phyloP scores from a whole-genome alignment of 1,140 invertebrate species.

The Camponotus pennsylvanicus region DNA sequence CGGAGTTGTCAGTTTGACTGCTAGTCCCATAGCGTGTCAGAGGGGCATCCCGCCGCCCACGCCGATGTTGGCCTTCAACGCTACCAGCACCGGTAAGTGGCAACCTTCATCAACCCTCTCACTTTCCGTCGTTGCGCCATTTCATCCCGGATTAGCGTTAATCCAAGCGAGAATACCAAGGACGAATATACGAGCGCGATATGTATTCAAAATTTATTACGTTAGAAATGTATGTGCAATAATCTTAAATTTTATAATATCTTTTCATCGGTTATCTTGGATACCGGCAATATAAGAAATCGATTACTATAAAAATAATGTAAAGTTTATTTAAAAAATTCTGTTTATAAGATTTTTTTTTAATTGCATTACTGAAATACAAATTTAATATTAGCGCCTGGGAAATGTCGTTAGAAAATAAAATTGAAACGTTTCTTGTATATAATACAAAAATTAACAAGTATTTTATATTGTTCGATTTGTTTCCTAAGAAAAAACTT shows the following conservation, averaged over 20 bases:
- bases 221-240: neutral
- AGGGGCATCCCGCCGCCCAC: conserved; percentile 84
- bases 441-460: neutral
- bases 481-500: neutral
- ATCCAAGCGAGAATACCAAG: neutral
- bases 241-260: neutral
- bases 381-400: neutral
- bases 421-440: neutral
- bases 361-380: no score
- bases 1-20: conserved; percentile 86
- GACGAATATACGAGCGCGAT: no score
- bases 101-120: conserved; percentile 54
- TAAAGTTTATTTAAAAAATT: neutral
- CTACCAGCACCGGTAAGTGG: conserved; percentile 87
- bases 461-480: neutral
- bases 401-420: neutral
- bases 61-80: conserved; percentile 87
- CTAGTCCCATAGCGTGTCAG: conserved; percentile 86
- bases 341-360: neutral
- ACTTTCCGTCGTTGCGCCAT: conserved; percentile 27
- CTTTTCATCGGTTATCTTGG: neutral
- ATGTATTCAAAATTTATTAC: neutral
- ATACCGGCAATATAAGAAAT: neutral
- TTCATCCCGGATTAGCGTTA: conserved; percentile 56
- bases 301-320: neutral